phyloP scores from a whole-genome alignment of 2,888 invertebrate genomes.

The Nycteola revayana region DNA sequence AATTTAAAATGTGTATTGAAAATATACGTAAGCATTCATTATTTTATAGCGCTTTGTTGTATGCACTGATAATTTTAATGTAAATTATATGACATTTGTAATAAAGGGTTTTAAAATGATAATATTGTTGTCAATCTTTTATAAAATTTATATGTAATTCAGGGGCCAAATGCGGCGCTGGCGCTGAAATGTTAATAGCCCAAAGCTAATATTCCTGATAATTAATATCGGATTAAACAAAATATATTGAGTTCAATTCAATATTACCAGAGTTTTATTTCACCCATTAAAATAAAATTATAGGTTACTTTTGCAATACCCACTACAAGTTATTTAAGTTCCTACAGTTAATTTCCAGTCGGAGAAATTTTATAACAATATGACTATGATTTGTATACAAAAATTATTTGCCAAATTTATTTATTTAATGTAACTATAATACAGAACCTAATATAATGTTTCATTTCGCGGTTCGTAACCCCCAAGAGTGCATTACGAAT shows the following conservation, averaged over 20 bases:
- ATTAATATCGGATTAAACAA: slow-evolving; percentile 85
- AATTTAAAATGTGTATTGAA: slow-evolving; percentile 15
- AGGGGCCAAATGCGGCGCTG: slow-evolving; percentile 62
- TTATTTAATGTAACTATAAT: too few species aligned
- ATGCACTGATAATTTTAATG: slow-evolving; percentile 27
- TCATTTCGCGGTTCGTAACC: too few species aligned
- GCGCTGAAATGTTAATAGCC: slow-evolving; percentile 82
- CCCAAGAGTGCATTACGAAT: too few species aligned
- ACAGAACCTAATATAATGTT: too few species aligned
- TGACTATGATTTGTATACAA: too few species aligned
- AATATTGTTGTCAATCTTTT: slow-evolving; percentile 21
- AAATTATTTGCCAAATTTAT: too few species aligned
- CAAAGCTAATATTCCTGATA: slow-evolving; percentile 83
- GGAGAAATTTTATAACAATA: too few species aligned
- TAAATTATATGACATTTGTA: slow-evolving; percentile 14
- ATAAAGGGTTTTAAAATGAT: slow-evolving; percentile 24
- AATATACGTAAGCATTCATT: slow-evolving; percentile 25
- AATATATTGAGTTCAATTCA: slow-evolving; percentile 33
- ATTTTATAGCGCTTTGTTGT: slow-evolving; percentile 26
- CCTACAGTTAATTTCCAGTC: too few species aligned
- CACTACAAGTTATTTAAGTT: too few species aligned
- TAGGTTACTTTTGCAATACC: too few species aligned
- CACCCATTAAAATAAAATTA: too few species aligned
- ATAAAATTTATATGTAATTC: slow-evolving; percentile 15
- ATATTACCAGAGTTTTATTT: slow-evolving; percentile 54